Conservation (phyloP, 2,797 vertebrate genomes). For the Anas capensis region DNA sequence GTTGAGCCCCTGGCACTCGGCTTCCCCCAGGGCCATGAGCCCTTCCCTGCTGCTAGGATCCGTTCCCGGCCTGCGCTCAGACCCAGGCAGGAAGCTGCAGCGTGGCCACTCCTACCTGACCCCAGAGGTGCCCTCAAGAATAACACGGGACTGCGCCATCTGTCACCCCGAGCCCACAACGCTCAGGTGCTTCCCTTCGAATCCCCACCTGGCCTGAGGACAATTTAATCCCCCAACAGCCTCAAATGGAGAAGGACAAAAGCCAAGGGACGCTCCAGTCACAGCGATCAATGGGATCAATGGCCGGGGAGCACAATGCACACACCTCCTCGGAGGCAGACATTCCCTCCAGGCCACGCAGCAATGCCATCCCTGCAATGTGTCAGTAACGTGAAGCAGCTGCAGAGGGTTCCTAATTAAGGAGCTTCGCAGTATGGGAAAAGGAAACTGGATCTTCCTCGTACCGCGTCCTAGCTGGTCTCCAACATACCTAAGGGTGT, state of each 20-base stretch:
- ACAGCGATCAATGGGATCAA: neutral
- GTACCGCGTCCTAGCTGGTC: neutral
- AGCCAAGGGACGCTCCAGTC: neutral
- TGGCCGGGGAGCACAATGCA: neutral
- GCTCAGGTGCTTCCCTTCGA: neutral
- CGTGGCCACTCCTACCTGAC: neutral
- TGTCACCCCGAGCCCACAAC: neutral
- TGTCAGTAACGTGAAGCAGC: neutral
- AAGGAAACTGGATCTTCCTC: neutral
- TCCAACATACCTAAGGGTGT: neutral
- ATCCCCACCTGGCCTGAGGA: neutral
- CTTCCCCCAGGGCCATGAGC: neutral
- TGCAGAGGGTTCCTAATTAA: neutral
- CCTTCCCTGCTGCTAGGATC: neutral
- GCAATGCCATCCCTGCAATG: neutral
- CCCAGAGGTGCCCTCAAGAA: neutral
- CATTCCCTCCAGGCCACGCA: neutral
- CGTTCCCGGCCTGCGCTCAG: neutral
- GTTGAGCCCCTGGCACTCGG: neutral
- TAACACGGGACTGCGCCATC: neutral
- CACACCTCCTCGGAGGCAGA: neutral
- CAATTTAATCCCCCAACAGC: neutral
- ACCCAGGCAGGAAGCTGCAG: neutral
- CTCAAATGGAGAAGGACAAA: conserved; percentile 2
- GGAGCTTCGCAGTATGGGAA: neutral